Evolutionary conservation across 2,113 vertebrate species (phyloP), one percentile per base, ranked within the genome.

Genomic region (Xiphorhynchus elegans): DNA sequence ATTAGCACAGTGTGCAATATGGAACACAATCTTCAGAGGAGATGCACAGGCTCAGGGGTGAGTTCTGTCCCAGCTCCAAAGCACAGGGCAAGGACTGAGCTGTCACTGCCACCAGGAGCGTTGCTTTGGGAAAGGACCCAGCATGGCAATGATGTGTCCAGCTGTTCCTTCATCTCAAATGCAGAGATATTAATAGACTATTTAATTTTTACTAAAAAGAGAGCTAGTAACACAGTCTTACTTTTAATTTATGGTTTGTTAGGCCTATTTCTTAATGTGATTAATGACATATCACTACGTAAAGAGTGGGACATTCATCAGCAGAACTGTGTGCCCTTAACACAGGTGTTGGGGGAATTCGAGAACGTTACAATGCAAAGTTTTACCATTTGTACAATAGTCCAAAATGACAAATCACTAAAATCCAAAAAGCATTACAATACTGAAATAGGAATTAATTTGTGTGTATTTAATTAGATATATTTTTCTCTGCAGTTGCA

Each of bases 251-350:
- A 96, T 97, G 95, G 96, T 94, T 97, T 74, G 26, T 97, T 98
- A 97, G 95, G 80, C 63, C 81, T 97, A 89, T 96, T 97, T 97
- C 97, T 97, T 97, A 93, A 97, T 92, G 96, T 97, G 97, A 98
- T 98, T 98, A 98, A 98, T 98, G 97, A 77, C 95, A 95, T 89
- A 96, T 98, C 97, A 96, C 74, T 91, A 92, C 94, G 60, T 85
- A 95, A 94, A 93, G 95, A 75, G 72, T 26, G 42, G 92, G 97
- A 80, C 91, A 98, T 98, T 96, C 96, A 98, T 98, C 97, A 98
- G 93, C 58, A 89, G 83, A 93, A n/a, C 64, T 69, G 58, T 40
- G 68, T 92, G 95, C 76, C 88, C 96, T 96, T 91, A 97, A 96
- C 96, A 89, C 93, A 97, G 96, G 95, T 97, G 92, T 72, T 93